phyloP scores from a whole-genome alignment of 1,140 invertebrate species.

The Campoletis sonorensis region DNA sequence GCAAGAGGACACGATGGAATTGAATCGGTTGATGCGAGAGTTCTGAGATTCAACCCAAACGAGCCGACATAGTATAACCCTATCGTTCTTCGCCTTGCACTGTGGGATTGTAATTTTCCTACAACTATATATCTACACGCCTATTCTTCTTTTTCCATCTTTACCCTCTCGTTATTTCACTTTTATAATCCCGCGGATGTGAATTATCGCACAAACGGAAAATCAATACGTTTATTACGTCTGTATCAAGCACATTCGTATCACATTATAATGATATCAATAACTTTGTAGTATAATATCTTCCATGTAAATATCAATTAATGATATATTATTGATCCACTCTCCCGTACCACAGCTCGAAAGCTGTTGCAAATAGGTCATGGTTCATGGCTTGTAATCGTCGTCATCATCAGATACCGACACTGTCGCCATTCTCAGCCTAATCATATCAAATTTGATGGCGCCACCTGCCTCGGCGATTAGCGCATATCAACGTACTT shows the following conservation, averaged over 20 bases:
- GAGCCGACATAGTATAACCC: slow-evolving; percentile 56
- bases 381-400: no score
- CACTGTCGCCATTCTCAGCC: no score
- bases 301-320: neutral
- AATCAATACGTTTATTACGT: slow-evolving; percentile 60
- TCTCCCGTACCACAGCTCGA: neutral
- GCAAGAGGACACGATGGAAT: neutral
- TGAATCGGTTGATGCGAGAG: slow-evolving; percentile 16
- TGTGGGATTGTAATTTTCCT: slow-evolving; percentile 67
- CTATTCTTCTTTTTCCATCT: slow-evolving; percentile 53
- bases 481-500: neutral
- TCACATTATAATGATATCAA: neutral
- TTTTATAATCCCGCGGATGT: slow-evolving; percentile 67
- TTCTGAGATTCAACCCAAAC: slow-evolving; percentile 15
- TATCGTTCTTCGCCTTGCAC: slow-evolving; percentile 31
- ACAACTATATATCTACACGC: slow-evolving; percentile 60
- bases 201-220: slow-evolving; percentile 64
- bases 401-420: no score
- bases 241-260: neutral
- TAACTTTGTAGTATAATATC: neutral
- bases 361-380: no score
- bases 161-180: slow-evolving; percentile 59
- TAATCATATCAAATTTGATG: neutral
- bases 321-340: neutral
- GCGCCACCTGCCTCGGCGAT: neutral